phyloP scores from a whole-genome alignment of 2,113 vertebrate species.

The Atlantisia rogersi region DNA sequence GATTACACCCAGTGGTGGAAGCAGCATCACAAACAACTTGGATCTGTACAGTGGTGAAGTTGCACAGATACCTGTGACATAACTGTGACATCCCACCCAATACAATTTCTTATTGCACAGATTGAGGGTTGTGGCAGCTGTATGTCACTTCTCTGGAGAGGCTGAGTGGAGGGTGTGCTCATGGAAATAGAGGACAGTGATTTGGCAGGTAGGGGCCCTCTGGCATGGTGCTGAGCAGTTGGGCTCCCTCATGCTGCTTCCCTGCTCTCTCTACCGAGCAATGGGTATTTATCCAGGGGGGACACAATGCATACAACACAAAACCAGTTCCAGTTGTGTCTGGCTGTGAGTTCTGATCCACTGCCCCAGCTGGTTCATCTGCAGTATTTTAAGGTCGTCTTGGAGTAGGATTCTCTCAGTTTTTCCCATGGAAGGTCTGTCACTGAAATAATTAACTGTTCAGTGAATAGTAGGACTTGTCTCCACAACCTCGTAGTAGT shows the following conservation, averaged over 20 bases:
- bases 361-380: neutral
- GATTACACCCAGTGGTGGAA: neutral
- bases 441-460: neutral
- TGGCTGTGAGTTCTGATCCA: neutral
- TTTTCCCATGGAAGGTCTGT: neutral
- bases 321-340: neutral
- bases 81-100: neutral
- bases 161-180: neutral
- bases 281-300: neutral
- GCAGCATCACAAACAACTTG: neutral
- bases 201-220: neutral
- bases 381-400: neutral
- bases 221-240: neutral
- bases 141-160: neutral
- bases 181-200: accelerated
- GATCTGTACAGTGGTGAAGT: neutral
- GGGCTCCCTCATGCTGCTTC: neutral
- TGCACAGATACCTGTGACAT: too few species aligned
- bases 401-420: neutral
- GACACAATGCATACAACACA: neutral
- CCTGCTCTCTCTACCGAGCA: neutral
- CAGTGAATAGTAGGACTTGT: neutral
- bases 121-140: neutral
- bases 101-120: neutral
- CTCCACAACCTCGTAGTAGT: neutral